Base-by-base conservation (phyloP, 2,888 invertebrate species). In the Platyscelio sp. region DNA sequence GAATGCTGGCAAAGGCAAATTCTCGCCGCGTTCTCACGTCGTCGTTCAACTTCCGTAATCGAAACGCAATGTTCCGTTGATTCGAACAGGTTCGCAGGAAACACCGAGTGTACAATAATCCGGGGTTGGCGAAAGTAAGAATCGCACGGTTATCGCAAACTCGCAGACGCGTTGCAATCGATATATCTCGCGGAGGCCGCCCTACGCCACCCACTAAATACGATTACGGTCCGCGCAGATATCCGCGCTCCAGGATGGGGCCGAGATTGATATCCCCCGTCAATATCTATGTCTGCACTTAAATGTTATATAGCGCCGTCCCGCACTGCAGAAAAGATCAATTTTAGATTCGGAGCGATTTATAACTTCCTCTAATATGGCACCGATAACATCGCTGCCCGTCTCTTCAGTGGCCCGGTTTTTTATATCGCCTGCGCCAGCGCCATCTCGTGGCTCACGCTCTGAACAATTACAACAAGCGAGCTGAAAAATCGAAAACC, bases 341-440 rank as follows among this genome's bases (percentile, higher is more conserved):
- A 93, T 93, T 93, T 93, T 93, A 93, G 93, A 93, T 93, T 93
- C 90, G 92, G 89, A 88, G 92, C 92, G 93, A 93, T 93, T 93
- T 93, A 93, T 93, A 93, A 93, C 93, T 93, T 93, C 93, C 93
- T 93, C 93, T 93, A 93, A 93, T 93, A 93, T 93, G 92, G 92
- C 92, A 90, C 61, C 87, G 91, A 91, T 91, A 90, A 43, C 83
- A 91, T 91, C 91, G 86, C 49, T 22, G 20, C 18, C 79, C 79
- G 65, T 72, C 77, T 68, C 87, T 75, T 56, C 40, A 43, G 22
- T 81, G 68, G 86, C 71, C 26, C 60, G 77, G 49, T 51, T 58
- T 56, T 83, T 81, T 83, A 83, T 60, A n/a, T 75, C 51, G 63
- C 75, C 65, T 49, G 22, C 71, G 24, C 20, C 76, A 71, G 56